Conservation (phyloP, 2,797 vertebrate genomes). For the Galagoides demidoff region DNA sequence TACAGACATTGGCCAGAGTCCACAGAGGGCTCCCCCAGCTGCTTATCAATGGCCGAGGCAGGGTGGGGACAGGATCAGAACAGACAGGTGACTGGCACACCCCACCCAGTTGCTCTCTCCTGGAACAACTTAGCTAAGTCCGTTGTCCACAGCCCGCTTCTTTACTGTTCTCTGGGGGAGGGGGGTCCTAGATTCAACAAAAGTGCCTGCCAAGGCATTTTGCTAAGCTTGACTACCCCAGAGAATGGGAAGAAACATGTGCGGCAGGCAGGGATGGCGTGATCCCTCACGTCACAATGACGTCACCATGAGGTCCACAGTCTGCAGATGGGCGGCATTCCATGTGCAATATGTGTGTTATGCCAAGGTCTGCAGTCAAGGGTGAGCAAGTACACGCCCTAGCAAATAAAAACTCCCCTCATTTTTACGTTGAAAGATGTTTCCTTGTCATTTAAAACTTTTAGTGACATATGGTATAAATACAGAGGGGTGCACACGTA, state of each 20-base stretch:
- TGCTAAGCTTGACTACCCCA: neutral
- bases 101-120: fast-evolving
- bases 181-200: fast-evolving
- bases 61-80: neutral
- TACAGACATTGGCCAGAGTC: fast-evolving
- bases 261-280: neutral
- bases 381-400: neutral
- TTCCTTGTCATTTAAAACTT: neutral
- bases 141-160: neutral
- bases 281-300: too few species aligned
- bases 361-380: fast-evolving
- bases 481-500: neutral
- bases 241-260: fast-evolving
- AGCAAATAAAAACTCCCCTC: neutral
- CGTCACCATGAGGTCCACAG: fast-evolving
- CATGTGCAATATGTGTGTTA: neutral
- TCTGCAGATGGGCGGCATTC: neutral
- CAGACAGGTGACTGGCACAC: fast-evolving
- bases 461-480: too few species aligned
- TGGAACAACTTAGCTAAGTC: neutral
- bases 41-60: neutral
- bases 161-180: fast-evolving
- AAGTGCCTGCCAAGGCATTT: fast-evolving
- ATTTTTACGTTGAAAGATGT: neutral
- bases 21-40: fast-evolving